Conservation (phyloP, 2,113 vertebrate genomes). For the Ptyas mucosa region DNA sequence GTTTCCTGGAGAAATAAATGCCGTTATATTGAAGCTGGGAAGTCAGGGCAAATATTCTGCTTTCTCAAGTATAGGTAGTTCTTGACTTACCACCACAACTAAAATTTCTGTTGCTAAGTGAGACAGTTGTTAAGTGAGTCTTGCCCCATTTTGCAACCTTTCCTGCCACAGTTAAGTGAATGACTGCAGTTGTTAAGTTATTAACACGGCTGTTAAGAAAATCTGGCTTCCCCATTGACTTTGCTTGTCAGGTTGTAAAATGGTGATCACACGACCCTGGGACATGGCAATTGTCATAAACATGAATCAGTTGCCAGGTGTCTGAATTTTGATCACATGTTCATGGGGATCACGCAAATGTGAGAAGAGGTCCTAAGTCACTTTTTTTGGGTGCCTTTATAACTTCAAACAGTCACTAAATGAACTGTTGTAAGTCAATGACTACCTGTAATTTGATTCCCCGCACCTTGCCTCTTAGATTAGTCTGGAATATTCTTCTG, state of each 20-base stretch:
- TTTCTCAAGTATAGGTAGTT: background rate
- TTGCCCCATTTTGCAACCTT: background rate
- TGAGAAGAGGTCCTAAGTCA: background rate
- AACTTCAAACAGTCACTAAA: background rate
- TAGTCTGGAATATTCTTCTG: background rate
- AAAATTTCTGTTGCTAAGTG: background rate
- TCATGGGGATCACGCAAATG: background rate
- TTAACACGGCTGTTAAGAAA: background rate
- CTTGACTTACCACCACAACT: background rate
- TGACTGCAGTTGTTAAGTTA: background rate
- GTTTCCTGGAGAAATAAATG: background rate
- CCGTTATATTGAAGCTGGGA: background rate
- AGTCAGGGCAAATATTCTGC: background rate
- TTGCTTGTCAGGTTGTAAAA: background rate
- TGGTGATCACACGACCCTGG: background rate
- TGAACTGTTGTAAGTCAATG: background rate
- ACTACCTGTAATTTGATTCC: background rate
- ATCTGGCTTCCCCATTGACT: background rate
- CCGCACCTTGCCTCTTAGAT: background rate
- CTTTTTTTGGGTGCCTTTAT: background rate
- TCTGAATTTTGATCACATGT: background rate
- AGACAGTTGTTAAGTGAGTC: background rate
- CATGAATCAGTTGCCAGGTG: background rate
- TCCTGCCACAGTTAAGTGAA: background rate
- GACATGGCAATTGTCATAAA: background rate